Base-by-base conservation (phyloP, 2,888 invertebrate species). In the Hypomecis atomaria region DNA sequence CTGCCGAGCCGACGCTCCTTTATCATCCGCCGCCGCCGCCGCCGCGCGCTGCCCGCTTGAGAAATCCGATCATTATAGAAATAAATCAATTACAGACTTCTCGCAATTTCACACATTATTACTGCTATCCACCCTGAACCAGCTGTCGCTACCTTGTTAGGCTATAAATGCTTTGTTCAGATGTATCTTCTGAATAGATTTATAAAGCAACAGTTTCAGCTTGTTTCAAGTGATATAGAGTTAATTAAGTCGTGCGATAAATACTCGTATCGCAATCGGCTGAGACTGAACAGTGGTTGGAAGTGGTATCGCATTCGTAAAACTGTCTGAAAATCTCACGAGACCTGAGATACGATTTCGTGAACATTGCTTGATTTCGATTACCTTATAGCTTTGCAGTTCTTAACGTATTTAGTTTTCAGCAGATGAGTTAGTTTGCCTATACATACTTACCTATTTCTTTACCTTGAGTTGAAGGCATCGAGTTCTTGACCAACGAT, bases 31-130 rank as follows among this genome's bases (percentile, higher is more conserved):
- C 84, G 87, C 76, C 78, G 80, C 83, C 84, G 87, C 83, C 76
- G 77, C 60, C 73, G 76, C 45, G 42, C 53, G 61, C 67, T 42
- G 50, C 48, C 63, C 50, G 69, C 85, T 85, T 87, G 89, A 84
- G 85, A 90, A 91, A 89, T 85, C 82, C 79, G 85, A 87, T 91
- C 88, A 88, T 90, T 91, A 88, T 80, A 88, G 82, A 83, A 87
- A 86, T 89, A 90, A 89, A 89, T 88, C 87, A 89, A 88, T 86
- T 85, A 86, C 80, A 71, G 75, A 80, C 74, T 79, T 78, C 74
- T 69, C 71, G 73, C 78, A 73, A 71, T 56, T 60, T 60, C 55
- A 47, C 52, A 54, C 33, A 33, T 57, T 56, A 56, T 65, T 72
- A 72, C 66, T 68, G 77, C 78, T 74, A 78, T 78, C 79, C 77